Evolutionary conservation across 2,797 vertebrate species (phyloP), one percentile per base, ranked within the genome.

Genomic region (Acestrorhynchus altus): DNA sequence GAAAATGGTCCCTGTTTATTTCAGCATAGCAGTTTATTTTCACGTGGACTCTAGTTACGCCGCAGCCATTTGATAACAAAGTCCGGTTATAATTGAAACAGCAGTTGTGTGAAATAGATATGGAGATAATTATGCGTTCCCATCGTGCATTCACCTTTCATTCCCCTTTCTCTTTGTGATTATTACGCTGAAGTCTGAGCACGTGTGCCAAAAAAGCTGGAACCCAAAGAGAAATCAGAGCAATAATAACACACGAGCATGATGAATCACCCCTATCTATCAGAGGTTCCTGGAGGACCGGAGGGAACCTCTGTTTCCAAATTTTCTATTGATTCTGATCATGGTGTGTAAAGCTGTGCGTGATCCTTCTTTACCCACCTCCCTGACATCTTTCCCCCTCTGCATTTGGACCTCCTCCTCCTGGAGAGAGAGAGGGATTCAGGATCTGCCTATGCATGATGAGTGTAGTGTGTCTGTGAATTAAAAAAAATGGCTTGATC

Each of bases 251-350:
- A 85, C 79, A 82, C 87, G 87, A 83, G 79, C 85, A 88, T 93
- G 92, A 94, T 94, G 89, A 92, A 93, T 93, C 87, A 91, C 90
- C 88, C 49, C 79, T 83, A 82, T 86, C 86, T 88, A 78, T 69
- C 66, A 72, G 79, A 88, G 85, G 89, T 85, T 92, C 91, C 91
- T 89, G 72, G 72, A 87, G 89, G 91, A 90, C 85, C 80, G 82
- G 85, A 85, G 85, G 86, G 86, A 90, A 90, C 87, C 90, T 90
- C 87, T 85, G 83, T 89, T 87, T 88, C 84, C 84, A 89, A 87
- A 90, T 90, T 87, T 91, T 88, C 71, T 93, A 93, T 94, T 93
- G 92, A 94, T 94, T 90, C 82, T 86, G 91, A 93, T 90, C 89
- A 84, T 84, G 86, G 82, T 84, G 85, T 91, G 91, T 90, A 92